A percentile compares a stretch with the other conserved stretches of the same genome.
Conservation (phyloP, 2,113 vertebrate species). For the Otis tarda region DNA sequence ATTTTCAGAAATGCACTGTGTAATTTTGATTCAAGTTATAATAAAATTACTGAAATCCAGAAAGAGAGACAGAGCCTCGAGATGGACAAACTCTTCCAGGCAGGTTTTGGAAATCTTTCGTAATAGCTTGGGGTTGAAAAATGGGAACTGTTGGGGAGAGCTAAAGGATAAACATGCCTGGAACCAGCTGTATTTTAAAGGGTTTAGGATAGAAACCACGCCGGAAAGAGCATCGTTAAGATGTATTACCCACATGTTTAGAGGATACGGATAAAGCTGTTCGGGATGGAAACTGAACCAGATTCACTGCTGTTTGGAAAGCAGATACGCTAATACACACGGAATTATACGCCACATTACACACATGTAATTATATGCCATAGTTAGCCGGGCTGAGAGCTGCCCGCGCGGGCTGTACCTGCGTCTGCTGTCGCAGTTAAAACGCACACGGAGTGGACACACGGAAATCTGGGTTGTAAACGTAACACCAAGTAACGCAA, state of each 20-base stretch:
- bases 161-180: not conserved
- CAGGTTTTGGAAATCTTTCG: not conserved
- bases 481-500: not conserved
- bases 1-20: not conserved
- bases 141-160: not conserved
- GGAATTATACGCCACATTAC: not conserved
- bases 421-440: rapidly evolving
- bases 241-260: not conserved
- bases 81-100: not conserved
- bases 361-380: no score
- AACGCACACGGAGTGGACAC: rapidly evolving
- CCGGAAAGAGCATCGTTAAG: not conserved
- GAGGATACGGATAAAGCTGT: not conserved
- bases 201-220: not conserved
- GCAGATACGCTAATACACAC: not conserved
- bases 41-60: not conserved
- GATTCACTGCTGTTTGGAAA: not conserved
- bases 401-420: no score
- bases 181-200: not conserved
- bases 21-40: not conserved
- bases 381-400: not conserved
- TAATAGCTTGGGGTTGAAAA: not conserved
- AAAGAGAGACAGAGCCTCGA: not conserved
- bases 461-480: not conserved
- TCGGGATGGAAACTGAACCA: not conserved